Base-by-base conservation (phyloP, 2,888 invertebrate genomes). In the Germaria angustata region DNA sequence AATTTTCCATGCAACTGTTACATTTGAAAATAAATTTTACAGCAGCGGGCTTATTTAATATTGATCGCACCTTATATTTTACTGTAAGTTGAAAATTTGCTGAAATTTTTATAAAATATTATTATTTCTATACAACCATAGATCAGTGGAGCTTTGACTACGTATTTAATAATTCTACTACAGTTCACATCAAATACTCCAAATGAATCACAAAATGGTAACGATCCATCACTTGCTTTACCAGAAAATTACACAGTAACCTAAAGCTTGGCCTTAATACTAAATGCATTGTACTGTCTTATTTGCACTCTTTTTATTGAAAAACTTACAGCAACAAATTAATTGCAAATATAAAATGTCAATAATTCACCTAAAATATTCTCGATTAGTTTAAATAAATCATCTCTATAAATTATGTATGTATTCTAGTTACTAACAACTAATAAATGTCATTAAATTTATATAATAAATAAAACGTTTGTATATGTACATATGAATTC, bases 61-160 rank as follows among this genome's bases (percentile, higher is more conserved):
- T 92, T 39, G 91, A 92, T 85, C 89, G 91, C 6, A 89, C 91
- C 7, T 86, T 92, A 9, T 88, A 92, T 72, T 91, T 91, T 84
- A 91, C 91, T 66, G 92, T 92, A 84, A 84, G 87, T 84, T 22
- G 28, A 39, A 36, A 32, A 32, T 34, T 17, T 49, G 1, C 32
- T 53, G n/a, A n/a, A n/a, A 11, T 4, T 53, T 4, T 32, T 32
- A 44, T 28, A 3, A 49, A 57, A 53, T 61, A 2, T 73, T 11
- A 36, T 46, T 57, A n/a, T 68, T 59, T 36, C 15, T 36, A 69
- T 76, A 66, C 32, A 41, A 41, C 84, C 80, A 2, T 82, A 92
- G 92, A 90, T 92, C 34, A 88, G 90, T 84, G 91, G 91, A 17
- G 90, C 91, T 34, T 79, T 91, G 9, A 90, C 91, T 8, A 92